Evolutionary conservation across 2,888 invertebrate genomes (phyloP).

Genomic region (Lamproptera curius): DNA sequence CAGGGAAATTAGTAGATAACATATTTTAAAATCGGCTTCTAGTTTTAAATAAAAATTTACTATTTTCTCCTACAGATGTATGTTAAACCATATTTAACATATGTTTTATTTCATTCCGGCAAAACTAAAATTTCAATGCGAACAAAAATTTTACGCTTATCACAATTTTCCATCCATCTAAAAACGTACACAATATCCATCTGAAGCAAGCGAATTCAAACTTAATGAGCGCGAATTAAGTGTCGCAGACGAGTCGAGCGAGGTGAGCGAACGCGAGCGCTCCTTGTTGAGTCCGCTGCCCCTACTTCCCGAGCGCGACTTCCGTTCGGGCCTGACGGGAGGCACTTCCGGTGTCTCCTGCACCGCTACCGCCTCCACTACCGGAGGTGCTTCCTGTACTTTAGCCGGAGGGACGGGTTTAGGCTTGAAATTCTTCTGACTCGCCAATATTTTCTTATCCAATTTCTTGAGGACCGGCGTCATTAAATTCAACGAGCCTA

Average conservation of each 20-base stretch:
- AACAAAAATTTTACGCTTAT: no score
- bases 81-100: no score
- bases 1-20: no score
- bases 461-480: conserved; percentile 74
- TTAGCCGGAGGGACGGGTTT: conserved; percentile 60
- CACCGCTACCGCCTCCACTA: conserved; percentile 26
- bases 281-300: conserved; percentile 55
- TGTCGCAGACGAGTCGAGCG: conserved; percentile 47
- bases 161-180: no score
- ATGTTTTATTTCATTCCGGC: no score
- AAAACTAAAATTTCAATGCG: no score
- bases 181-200: conserved; percentile 89
- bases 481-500: conserved; percentile 78
- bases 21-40: no score
- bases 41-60: no score
- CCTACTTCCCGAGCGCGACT: conserved; percentile 42
- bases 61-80: no score
- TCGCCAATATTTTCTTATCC: conserved; percentile 66
- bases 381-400: conserved; percentile 39
- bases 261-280: conserved; percentile 62
- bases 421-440: conserved; percentile 71
- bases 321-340: conserved; percentile 57
- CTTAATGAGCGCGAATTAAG: conserved; percentile 79
- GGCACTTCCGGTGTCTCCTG: conserved; percentile 22
- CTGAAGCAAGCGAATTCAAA: conserved; percentile 85